A percentile compares a stretch with the other conserved stretches of the same genome.
Evolutionary conservation across 92 coral and sea anemone genomes (phyloP).

Genomic region (Anthopleura xanthogrammica): DNA sequence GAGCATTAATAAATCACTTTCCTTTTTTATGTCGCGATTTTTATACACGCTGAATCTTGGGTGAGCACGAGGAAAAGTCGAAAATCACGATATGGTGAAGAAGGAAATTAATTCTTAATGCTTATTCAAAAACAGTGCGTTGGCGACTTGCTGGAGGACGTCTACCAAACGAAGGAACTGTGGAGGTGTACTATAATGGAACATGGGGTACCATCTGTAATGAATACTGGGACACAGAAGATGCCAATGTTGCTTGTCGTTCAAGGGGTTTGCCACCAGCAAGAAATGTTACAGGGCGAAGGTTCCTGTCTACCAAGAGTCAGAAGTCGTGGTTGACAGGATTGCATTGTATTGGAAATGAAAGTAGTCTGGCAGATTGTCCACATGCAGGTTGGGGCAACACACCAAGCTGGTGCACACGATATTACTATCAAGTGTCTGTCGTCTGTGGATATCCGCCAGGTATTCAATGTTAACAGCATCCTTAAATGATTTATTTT

Average conservation of each 20-base stretch:
- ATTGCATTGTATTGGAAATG: not conserved
- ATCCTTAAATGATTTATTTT: no score
- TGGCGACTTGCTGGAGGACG: not conserved
- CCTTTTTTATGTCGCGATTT: no score
- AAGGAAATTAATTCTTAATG: no score
- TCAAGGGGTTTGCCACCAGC: conserved; percentile 8
- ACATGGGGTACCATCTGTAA: not conserved
- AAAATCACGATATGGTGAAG: no score
- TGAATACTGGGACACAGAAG: not conserved
- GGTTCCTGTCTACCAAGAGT: not conserved
- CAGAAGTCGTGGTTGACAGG: not conserved
- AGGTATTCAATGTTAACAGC: not conserved
- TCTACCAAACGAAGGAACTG: not conserved
- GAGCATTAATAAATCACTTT: no score
- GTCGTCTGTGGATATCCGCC: not conserved
- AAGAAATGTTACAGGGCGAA: not conserved
- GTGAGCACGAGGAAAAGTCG: no score
- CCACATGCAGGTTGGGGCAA: conserved; percentile 2
- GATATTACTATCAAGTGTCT: no score
- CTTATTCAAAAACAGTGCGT: not conserved
- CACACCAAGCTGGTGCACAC: not conserved
- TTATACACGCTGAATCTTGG: no score
- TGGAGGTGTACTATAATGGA: not conserved
- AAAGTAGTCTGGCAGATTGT: no score
- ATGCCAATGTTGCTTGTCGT: conserved; percentile 1